Evolutionary conservation across 1,140 invertebrate genomes (phyloP).

Genomic region (Chrysoperla carnea): DNA sequence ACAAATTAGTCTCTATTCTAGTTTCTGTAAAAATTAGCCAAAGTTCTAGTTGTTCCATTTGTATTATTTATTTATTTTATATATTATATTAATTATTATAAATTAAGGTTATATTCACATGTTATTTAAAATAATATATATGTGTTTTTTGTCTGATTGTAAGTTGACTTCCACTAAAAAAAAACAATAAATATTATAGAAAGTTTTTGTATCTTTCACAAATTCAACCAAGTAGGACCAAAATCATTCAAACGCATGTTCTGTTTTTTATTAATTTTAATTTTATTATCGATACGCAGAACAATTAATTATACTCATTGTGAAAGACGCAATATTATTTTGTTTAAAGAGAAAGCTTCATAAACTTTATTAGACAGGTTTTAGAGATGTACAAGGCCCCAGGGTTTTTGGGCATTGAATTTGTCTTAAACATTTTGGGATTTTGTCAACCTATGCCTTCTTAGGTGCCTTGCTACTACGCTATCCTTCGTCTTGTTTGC

Average conservation of each 20-base stretch:
- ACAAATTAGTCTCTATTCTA: too few species aligned
- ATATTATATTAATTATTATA: background rate
- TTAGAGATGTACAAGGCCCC: background rate
- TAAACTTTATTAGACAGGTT: background rate
- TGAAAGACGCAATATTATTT: too few species aligned
- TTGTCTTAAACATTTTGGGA: slow-evolving; percentile 1
- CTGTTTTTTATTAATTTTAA: too few species aligned
- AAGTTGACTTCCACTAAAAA: too few species aligned
- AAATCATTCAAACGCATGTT: too few species aligned
- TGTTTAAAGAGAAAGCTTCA: too few species aligned
- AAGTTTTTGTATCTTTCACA: slow-evolving; percentile 2
- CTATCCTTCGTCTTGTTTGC: slow-evolving; percentile 8
- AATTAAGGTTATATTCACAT: background rate
- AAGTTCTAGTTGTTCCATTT: background rate
- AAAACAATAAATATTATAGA: slow-evolving; percentile 10
- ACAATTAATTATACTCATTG: too few species aligned
- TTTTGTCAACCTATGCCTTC: slow-evolving; percentile 9
- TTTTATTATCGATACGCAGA: too few species aligned
- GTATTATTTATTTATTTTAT: background rate
- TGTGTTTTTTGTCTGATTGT: background rate
- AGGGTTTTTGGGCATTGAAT: background rate
- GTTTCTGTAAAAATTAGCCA: background rate
- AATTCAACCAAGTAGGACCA: too few species aligned
- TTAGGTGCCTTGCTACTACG: slow-evolving; percentile 15
- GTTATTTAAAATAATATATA: background rate